phyloP scores from a whole-genome alignment of 2,888 invertebrate species.

The Yponomeuta plumbellus region DNA sequence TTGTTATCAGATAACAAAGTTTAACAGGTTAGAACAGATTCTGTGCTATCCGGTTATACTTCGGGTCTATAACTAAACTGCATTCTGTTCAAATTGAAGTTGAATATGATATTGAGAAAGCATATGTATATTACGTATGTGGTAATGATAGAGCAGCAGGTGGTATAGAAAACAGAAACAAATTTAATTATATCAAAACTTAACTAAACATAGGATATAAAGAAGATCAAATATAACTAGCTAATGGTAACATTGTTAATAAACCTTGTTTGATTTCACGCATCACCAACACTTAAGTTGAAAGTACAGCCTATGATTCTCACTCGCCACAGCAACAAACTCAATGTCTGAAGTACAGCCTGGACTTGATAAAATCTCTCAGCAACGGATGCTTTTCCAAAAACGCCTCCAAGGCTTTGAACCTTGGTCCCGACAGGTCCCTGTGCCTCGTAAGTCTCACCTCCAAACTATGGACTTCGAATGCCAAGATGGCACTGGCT shows the following conservation, averaged over 20 bases:
- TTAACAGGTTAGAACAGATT: too few relatives aligned
- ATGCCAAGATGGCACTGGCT: constrained; percentile 58
- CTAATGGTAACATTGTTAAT: not conserved
- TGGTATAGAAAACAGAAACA: not conserved
- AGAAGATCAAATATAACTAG: not conserved
- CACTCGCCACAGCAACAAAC: too few relatives aligned
- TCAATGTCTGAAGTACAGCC: constrained; percentile 27
- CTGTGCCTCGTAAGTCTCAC: constrained; percentile 78
- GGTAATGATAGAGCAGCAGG: too few relatives aligned
- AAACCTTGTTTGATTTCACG: not conserved
- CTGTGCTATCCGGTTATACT: too few relatives aligned
- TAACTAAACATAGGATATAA: not conserved
- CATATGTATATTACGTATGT: too few relatives aligned
- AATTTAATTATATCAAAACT: not conserved
- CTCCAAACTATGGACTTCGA: constrained; percentile 77
- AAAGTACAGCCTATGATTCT: constrained; percentile 23
- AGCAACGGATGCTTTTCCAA: constrained; percentile 59
- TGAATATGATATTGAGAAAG: too few relatives aligned
- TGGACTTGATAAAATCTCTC: constrained; percentile 45
- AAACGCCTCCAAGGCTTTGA: constrained; percentile 52
- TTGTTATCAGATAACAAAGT: too few relatives aligned
- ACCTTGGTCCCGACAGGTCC: constrained; percentile 72
- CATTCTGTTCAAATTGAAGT: too few relatives aligned
- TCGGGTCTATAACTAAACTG: too few relatives aligned
- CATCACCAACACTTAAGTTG: constrained; percentile 17